Evolutionary conservation across 2,888 invertebrate genomes (phyloP), one percentile per base, ranked within the genome.

Genomic region (Drosophila affinis): DNA sequence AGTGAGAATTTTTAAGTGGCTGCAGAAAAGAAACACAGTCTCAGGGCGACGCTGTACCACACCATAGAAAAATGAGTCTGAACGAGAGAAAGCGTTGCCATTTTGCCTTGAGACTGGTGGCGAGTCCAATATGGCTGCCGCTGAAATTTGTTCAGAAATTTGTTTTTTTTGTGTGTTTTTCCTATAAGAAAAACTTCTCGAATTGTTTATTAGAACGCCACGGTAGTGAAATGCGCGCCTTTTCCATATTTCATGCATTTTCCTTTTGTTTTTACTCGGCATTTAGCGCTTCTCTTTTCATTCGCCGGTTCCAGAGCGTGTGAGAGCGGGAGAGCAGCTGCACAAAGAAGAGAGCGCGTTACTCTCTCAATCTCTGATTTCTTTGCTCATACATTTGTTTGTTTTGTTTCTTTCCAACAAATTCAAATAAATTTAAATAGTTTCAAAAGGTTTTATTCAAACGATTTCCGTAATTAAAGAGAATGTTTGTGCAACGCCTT

Each of bases 261-360:
- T 62, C 63, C 64, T 83, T 81, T 83, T 89, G 89, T 83, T 83
- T 83, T 89, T 86, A 86, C 86, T 73, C 70, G 63, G 54, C 73
- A 70, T 85, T 81, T 81, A 81, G 65, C 88, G 56, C 29, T 65
- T 65, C 78, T 59, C 81, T 53, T 62, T 71, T 58, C 49, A 76
- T 76, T 76, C 61, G 77, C 72, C 73, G 77, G 73, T 76, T 72
- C 53, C 32, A 48, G 44, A 34, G 51, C 34, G 62, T 6, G 46
- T n/a, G 45, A 46, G 34, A 21, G 34, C n/a, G 65, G 7, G 70
- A 39, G 49, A 44, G 71, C 9, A 27, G 32, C 53, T 32, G 48
- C 10, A 51, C 10, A 48, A 46, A 21, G n/a, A 29, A 46, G 49
- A 49, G 45, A n/a, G 34, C 17, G 24, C 47, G 39, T 17, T 29